Base-by-base conservation (phyloP, 2,797 vertebrate genomes). In the Acrossocheilus wenchowensis region DNA sequence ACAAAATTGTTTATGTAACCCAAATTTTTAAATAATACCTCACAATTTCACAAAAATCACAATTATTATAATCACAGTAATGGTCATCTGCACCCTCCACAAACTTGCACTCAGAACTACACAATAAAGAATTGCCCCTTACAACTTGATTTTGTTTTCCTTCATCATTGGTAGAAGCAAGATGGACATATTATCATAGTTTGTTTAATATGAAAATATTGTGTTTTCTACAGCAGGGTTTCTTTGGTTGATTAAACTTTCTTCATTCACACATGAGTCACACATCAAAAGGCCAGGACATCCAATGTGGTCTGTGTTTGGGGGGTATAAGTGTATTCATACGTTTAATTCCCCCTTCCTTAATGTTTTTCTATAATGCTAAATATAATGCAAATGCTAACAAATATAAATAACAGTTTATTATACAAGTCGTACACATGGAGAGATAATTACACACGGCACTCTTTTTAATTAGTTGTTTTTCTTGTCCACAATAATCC, bases 391-490 rank as follows among this genome's bases (percentile, higher is more conserved):
- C 34, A 66, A 75, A 75, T 83, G 26, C 54, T 57, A 82, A 82
- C n/a, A 79, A 11, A 10, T 26, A 41, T 82, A 52, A 82, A 73
- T 39, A 82, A 73, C 6, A 48, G 41, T 66, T 23, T 50, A 66
- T 84, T 66, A 50, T 77, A 66, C 5, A 68, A 66, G 72, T 50
- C 8, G 26, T 75, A 54, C 68, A 83, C 9, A 41, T 36, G 1
- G 43, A 84, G 60, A 84, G 73, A 77, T 84, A 84, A 77, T 84
- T 84, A 77, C 82, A 84, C 23, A 77, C 43, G 52, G 34, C 71
- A 23, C 43, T 75, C 52, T 77, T 77, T 77, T 84, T 84, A 84
- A 84, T 84, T 41, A 84, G 73, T 66, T 77, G 82, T 84, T 84
- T 77, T 52, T 77, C 82, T 52, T 26, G 43, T 72, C 26, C 57